phyloP scores from a whole-genome alignment of 2,888 invertebrate genomes.

The Eutolmus rufibarbis region DNA sequence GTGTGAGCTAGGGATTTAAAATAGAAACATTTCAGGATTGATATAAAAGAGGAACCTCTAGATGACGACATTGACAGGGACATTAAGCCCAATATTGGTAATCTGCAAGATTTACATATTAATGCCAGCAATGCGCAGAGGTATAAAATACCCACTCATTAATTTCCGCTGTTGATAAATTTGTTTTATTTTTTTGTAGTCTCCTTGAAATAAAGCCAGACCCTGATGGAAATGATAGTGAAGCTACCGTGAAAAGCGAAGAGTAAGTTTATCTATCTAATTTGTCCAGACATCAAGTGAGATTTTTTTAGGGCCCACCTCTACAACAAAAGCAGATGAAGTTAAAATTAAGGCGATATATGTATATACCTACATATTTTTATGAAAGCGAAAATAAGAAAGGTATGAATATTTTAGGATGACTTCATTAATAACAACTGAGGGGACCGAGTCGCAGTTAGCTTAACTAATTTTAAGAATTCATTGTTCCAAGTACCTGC shows the following conservation, averaged over 20 bases:
- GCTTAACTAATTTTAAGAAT: not conserved
- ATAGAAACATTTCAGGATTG: not conserved
- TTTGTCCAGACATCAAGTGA: not conserved
- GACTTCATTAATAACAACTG: not conserved
- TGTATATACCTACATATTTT: no score
- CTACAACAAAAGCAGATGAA: not conserved
- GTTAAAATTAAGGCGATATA: not conserved
- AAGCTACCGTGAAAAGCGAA: not conserved
- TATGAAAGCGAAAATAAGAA: not conserved
- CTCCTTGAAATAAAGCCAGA: not conserved
- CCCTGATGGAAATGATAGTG: not conserved
- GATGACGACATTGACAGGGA: not conserved
- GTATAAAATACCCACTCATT: not conserved
- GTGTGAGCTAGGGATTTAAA: not conserved
- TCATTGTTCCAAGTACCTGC: not conserved
- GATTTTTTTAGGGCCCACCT: not conserved
- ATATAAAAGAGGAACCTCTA: constrained; percentile 26
- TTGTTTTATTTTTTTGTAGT: not conserved
- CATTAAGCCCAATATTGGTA: not conserved
- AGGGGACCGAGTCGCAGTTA: not conserved
- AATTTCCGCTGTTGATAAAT: not conserved
- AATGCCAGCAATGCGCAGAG: not conserved
- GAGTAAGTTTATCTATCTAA: not conserved
- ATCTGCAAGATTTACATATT: not conserved
- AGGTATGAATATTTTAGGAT: not conserved